Conservation (phyloP, 2,113 vertebrate genomes). For the Morone chrysops region DNA sequence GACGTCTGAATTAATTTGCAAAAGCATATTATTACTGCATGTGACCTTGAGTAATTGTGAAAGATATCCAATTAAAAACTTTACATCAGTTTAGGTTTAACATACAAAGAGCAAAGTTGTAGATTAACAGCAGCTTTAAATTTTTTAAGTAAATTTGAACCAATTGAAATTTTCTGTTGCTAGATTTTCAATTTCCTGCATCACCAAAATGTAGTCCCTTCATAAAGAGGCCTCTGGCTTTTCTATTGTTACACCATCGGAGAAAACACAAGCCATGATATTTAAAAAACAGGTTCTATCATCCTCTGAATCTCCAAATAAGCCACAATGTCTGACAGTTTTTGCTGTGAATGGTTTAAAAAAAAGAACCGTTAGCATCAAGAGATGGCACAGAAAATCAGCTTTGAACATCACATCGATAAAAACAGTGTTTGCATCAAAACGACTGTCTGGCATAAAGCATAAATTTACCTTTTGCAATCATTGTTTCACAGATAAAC, state of each 20-base stretch:
- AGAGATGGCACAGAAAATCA: slow-evolving; percentile 23
- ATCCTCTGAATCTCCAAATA: slow-evolving; percentile 45
- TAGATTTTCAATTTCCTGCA: slow-evolving; percentile 3
- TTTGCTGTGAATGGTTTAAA: slow-evolving; percentile 35
- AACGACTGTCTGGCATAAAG: background rate
- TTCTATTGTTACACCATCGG: slow-evolving; percentile 28
- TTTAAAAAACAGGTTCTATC: background rate
- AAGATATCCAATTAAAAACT: too few species aligned
- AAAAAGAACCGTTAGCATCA: slow-evolving; percentile 34
- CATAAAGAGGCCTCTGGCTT: background rate
- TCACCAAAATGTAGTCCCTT: background rate
- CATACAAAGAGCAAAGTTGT: too few species aligned
- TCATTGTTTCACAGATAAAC: background rate
- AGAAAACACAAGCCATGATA: slow-evolving; percentile 28
- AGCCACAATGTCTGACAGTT: slow-evolving; percentile 33
- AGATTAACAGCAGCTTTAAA: too few species aligned
- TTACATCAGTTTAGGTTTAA: too few species aligned
- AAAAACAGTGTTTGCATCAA: slow-evolving; percentile 22
- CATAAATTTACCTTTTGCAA: background rate
- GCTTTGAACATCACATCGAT: slow-evolving; percentile 19
- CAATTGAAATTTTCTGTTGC: background rate
- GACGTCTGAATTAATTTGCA: background rate
- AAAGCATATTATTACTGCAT: background rate
- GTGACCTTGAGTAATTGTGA: too few species aligned
- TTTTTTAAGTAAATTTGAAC: too few species aligned